These are phyloP conservation scores for Acrocephalus kingi DNA, from an alignment of 2,113 vertebrate species.

Conservation along the genomic window DNA sequence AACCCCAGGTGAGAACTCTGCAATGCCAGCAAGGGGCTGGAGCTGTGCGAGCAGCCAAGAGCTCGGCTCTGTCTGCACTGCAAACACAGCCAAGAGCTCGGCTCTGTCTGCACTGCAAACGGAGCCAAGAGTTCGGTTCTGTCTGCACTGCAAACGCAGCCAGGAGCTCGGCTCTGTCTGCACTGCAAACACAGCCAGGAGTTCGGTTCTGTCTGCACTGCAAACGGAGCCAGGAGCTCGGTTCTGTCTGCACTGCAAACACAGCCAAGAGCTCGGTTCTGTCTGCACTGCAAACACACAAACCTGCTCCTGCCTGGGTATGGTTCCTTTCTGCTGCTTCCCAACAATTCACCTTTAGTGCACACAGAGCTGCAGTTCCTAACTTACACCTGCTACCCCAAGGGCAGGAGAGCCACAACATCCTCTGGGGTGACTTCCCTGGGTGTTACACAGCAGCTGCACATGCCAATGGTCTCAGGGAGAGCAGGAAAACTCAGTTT, in stretches of 20 bases:
- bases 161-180: accelerated
- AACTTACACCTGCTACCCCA: not conserved
- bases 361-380: not conserved
- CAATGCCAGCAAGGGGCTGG: not conserved
- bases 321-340: not conserved
- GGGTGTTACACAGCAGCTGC: not conserved
- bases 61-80: not conserved
- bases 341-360: accelerated
- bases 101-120: not conserved
- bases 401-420: not conserved
- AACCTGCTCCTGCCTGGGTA: not conserved
- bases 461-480: accelerated
- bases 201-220: not conserved
- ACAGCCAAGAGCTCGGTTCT: accelerated
- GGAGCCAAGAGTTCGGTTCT: accelerated
- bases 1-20: not conserved
- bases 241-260: not conserved
- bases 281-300: too few relatives aligned
- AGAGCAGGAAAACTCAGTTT: not conserved
- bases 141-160: not conserved
- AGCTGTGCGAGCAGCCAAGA: not conserved
- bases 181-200: not conserved
- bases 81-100: not conserved
- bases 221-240: not conserved
- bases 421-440: not conserved